Percentiles rank a stretch among this genome's conserved stretches.
These are phyloP conservation scores for Circaetus gallicus DNA, from an alignment of 2,113 vertebrate species.

Conservation along the genomic window DNA sequence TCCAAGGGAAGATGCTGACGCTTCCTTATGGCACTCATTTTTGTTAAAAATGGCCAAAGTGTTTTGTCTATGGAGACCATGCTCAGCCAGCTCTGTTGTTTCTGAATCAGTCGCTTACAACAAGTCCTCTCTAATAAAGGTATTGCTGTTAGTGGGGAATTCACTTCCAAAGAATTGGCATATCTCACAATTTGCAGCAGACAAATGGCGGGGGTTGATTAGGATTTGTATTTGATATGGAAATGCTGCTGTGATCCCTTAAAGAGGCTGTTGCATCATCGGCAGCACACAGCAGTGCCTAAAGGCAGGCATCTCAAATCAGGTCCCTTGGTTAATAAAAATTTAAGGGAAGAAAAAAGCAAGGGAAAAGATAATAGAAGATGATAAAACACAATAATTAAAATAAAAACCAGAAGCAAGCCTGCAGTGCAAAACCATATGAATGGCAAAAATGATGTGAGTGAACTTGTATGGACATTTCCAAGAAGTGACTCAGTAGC, in stretches of 20 bases:
- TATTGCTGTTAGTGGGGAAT: neutral
- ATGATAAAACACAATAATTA: neutral
- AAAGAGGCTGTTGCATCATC: neutral
- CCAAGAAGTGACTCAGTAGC: neutral
- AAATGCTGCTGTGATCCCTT: slow-evolving; percentile 17
- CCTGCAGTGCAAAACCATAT: neutral
- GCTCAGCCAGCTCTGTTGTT: neutral
- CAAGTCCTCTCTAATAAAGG: neutral
- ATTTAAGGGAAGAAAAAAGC: neutral
- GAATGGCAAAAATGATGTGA: neutral
- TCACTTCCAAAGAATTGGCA: neutral
- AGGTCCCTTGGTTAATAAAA: slow-evolving; percentile 35
- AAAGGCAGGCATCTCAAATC: slow-evolving; percentile 19
- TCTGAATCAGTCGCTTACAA: neutral
- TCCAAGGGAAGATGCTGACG: neutral
- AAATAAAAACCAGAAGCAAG: neutral
- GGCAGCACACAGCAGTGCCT: neutral
- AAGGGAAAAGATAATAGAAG: neutral
- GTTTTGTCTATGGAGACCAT: neutral
- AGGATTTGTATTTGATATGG: slow-evolving; percentile 35
- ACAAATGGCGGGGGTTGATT: neutral
- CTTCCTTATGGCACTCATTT: neutral
- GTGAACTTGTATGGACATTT: neutral
- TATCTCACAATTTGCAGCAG: slow-evolving; percentile 9
- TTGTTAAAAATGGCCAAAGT: neutral